phyloP scores from a whole-genome alignment of 2,113 vertebrate species.

The Ammodytes marinus region DNA sequence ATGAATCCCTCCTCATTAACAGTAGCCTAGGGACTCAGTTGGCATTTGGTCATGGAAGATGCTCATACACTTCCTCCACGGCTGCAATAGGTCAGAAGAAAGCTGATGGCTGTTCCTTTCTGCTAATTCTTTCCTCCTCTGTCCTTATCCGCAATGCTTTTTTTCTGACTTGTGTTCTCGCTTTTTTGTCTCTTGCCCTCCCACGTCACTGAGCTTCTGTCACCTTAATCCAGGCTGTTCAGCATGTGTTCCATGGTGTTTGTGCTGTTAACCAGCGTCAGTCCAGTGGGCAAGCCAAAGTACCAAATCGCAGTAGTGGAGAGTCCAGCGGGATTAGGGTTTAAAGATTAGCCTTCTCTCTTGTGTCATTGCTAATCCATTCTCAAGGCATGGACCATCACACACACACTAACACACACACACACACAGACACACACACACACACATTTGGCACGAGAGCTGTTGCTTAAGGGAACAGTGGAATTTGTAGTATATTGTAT shows the following conservation, averaged over 20 bases:
- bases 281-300: constrained; percentile 42
- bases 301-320: constrained; percentile 41
- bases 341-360: constrained; percentile 75
- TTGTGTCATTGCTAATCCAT: constrained; percentile 75
- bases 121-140: constrained; percentile 19
- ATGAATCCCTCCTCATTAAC: constrained; percentile 76
- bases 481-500: constrained; percentile 50
- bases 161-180: constrained; percentile 22
- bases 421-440: constrained; percentile 7
- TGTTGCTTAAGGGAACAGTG: constrained; percentile 63
- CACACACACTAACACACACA: constrained; percentile 20
- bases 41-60: constrained; percentile 75
- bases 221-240: constrained; percentile 52
- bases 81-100: constrained; percentile 58
- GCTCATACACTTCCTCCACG: constrained; percentile 51
- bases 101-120: constrained; percentile 52
- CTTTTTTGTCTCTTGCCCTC: neutral
- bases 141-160: constrained; percentile 14
- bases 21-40: constrained; percentile 67
- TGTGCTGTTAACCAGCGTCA: constrained; percentile 43
- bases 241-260: constrained; percentile 40
- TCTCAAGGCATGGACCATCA: constrained; percentile 41
- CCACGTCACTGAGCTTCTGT: constrained; percentile 22
- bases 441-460: constrained; percentile 8
- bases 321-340: constrained; percentile 65